A percentile compares a stretch with the other conserved stretches of the same genome.
Evolutionary conservation across 2,888 invertebrate genomes (phyloP).

Genomic region (Tanypteryx hageni): DNA sequence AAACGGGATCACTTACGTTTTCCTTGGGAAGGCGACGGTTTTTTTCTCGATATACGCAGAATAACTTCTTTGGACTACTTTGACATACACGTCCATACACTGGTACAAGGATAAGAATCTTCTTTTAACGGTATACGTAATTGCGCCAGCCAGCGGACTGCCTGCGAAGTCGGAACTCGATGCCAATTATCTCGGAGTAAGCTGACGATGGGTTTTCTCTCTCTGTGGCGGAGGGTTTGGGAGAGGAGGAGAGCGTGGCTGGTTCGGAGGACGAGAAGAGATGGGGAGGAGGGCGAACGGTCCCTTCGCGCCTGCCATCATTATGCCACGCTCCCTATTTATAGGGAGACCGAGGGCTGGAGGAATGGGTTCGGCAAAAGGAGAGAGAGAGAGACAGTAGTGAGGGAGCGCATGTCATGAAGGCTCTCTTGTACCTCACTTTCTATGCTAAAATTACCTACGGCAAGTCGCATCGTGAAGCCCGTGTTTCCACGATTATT

Average conservation of each 20-base stretch:
- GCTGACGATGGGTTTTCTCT: slow-evolving; percentile 61
- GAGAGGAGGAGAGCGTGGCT: no score
- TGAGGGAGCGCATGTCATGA: slow-evolving; percentile 36
- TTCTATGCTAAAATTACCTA: slow-evolving; percentile 61
- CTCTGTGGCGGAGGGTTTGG: slow-evolving; percentile 15
- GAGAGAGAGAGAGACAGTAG: background rate
- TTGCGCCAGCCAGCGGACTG: slow-evolving; percentile 12
- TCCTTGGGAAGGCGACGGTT: background rate
- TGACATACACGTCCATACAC: no score
- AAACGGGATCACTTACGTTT: background rate
- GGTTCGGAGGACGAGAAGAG: slow-evolving; percentile 8
- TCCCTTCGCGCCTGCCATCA: slow-evolving; percentile 43
- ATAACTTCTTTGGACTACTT: background rate
- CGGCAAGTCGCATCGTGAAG: slow-evolving; percentile 2
- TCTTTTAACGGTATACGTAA: slow-evolving; percentile 1
- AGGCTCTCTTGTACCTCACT: slow-evolving; percentile 50
- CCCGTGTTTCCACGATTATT: slow-evolving; percentile 27
- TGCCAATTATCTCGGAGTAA: slow-evolving; percentile 58
- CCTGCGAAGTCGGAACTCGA: slow-evolving; percentile 56
- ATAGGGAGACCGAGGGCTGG: slow-evolving; percentile 36
- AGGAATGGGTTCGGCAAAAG: slow-evolving; percentile 44
- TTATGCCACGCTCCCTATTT: slow-evolving; percentile 59
- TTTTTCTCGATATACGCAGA: background rate
- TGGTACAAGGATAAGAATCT: background rate
- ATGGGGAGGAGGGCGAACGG: slow-evolving; percentile 33